A percentile compares a stretch with the other conserved stretches of the same genome.
These are phyloP conservation scores for Hirtodrosophila alboralis DNA, from an alignment of 2,888 invertebrate species.

Conservation along the genomic window DNA sequence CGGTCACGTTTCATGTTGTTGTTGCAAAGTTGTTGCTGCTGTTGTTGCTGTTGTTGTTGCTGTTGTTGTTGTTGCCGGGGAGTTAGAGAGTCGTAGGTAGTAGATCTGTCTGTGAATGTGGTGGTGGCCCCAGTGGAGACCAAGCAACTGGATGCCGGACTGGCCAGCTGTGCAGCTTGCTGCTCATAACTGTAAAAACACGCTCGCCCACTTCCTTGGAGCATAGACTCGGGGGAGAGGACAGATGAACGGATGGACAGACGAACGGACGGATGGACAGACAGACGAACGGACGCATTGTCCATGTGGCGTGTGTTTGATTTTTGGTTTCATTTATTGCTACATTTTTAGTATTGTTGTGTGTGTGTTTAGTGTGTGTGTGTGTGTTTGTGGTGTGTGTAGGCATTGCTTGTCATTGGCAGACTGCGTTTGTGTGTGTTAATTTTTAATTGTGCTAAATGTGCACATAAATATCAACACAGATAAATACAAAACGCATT, in stretches of 20 bases:
- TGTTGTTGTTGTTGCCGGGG: slow-evolving; percentile 18
- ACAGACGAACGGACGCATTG: slow-evolving; percentile 23
- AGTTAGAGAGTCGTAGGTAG: slow-evolving; percentile 17
- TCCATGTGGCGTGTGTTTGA: slow-evolving; percentile 64
- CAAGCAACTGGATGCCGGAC: slow-evolving; percentile 27
- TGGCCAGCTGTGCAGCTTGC: slow-evolving; percentile 68
- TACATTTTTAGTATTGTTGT: slow-evolving; percentile 49
- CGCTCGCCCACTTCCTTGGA: slow-evolving; percentile 79
- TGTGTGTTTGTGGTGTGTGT: slow-evolving; percentile 32
- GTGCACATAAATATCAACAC: slow-evolving; percentile 67
- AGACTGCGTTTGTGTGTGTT: slow-evolving; percentile 33
- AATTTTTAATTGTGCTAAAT: slow-evolving; percentile 79
- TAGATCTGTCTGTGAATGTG: slow-evolving; percentile 18
- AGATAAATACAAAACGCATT: slow-evolving; percentile 33
- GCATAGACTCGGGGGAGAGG: slow-evolving; percentile 13
- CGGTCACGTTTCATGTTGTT: slow-evolving; percentile 65
- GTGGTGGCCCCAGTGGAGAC: slow-evolving; percentile 24
- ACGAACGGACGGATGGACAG: too few relatives aligned
- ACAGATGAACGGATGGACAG: too few relatives aligned
- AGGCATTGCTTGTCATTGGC: slow-evolving; percentile 43
- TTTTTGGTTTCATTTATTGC: slow-evolving; percentile 66
- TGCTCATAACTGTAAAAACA: slow-evolving; percentile 78
- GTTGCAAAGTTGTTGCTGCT: slow-evolving; percentile 18
- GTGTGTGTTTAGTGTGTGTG: slow-evolving; percentile 29
- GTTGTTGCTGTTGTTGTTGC: slow-evolving; percentile 28